phyloP scores from a whole-genome alignment of 1,140 invertebrate genomes.

The Belonocnema kinseyi region DNA sequence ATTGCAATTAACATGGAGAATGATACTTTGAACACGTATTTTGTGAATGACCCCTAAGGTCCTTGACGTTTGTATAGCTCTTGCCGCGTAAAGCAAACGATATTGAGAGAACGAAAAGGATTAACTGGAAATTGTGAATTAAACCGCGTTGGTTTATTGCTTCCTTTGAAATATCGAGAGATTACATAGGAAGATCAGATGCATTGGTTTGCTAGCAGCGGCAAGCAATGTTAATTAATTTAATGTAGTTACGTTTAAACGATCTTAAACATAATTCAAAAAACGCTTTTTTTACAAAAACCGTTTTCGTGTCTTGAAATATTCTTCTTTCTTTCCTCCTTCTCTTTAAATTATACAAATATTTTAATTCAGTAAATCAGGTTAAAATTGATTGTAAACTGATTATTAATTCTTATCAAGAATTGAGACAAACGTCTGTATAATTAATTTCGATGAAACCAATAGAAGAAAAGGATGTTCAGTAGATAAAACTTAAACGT shows the following conservation, averaged over 20 bases:
- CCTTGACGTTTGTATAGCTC: constrained; percentile 1
- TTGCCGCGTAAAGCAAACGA: not conserved
- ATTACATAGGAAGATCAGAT: constrained; percentile 17
- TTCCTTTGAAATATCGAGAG: constrained; percentile 6
- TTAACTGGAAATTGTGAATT: constrained; percentile 17
- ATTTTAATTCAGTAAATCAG: too few relatives aligned
- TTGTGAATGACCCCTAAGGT: too few relatives aligned
- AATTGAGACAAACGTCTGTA: too few relatives aligned
- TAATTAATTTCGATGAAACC: not conserved
- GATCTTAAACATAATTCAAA: constrained; percentile 5
- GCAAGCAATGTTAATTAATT: constrained; percentile 23
- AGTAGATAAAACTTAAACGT: constrained; percentile 17
- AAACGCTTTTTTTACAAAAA: not conserved
- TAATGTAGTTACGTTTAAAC: constrained; percentile 1
- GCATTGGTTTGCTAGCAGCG: constrained; percentile 22
- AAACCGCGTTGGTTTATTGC: constrained; percentile 12
- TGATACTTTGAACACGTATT: too few relatives aligned
- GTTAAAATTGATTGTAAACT: too few relatives aligned
- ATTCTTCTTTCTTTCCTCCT: not conserved
- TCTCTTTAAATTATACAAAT: not conserved
- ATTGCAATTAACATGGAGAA: too few relatives aligned
- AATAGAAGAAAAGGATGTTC: not conserved
- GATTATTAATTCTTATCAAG: too few relatives aligned
- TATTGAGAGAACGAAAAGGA: constrained; percentile 13
- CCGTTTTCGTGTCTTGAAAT: not conserved